phyloP scores from a whole-genome alignment of 2,888 invertebrate species.

The Polia nebulosa region DNA sequence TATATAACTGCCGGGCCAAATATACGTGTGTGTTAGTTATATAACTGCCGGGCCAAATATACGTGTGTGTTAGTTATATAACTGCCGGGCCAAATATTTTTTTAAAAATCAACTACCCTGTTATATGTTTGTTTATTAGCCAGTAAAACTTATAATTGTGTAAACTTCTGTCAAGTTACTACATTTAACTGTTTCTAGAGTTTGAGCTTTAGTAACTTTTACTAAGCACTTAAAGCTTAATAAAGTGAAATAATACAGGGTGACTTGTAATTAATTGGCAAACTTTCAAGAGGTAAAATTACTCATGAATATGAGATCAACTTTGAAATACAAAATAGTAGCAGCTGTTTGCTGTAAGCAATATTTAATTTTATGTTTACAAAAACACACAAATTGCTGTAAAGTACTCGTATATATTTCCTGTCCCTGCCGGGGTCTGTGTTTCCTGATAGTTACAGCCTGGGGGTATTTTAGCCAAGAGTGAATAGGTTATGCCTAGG shows the following conservation, averaged over 20 bases:
- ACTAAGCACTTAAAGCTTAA: background rate
- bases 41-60: too few species aligned
- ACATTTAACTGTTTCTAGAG: background rate
- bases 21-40: too few species aligned
- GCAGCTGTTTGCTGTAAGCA: background rate
- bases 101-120: too few species aligned
- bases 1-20: too few species aligned
- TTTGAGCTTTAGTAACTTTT: background rate
- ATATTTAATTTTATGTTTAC: background rate
- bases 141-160: background rate
- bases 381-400: background rate
- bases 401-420: background rate
- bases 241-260: background rate
- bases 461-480: too few species aligned
- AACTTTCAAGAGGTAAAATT: background rate
- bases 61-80: too few species aligned
- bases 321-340: constrained; percentile 2
- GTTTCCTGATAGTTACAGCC: too few species aligned
- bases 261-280: background rate
- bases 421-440: too few species aligned
- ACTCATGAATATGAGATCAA: background rate
- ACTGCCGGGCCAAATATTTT: too few species aligned
- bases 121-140: background rate
- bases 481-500: too few species aligned
- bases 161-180: background rate